A percentile compares a stretch with the other conserved stretches of the same genome.
These are phyloP conservation scores for Schizotus pectinicornis DNA, from an alignment of 2,888 invertebrate species.

Conservation along the genomic window DNA sequence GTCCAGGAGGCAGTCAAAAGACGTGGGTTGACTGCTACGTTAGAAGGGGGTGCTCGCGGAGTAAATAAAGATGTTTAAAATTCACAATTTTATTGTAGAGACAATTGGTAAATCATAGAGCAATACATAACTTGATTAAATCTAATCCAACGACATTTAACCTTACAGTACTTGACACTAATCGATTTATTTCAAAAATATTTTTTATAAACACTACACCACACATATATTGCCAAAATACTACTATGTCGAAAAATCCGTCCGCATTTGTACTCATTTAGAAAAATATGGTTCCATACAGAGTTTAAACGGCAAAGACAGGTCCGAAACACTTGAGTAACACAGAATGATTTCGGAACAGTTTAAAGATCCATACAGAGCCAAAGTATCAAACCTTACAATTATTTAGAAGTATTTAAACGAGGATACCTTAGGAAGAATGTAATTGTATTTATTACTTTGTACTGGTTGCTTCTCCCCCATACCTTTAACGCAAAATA, in stretches of 20 bases:
- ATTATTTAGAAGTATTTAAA: slow-evolving; percentile 19
- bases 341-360: slow-evolving; percentile 28
- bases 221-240: slow-evolving; percentile 46
- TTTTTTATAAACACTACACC: slow-evolving; percentile 40
- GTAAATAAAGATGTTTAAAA: slow-evolving; percentile 12
- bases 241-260: slow-evolving; percentile 34
- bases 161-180: slow-evolving; percentile 42
- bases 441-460: slow-evolving; percentile 23
- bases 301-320: slow-evolving; percentile 29
- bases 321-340: slow-evolving; percentile 27
- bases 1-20: no score
- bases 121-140: slow-evolving; percentile 40
- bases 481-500: slow-evolving; percentile 17
- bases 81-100: slow-evolving; percentile 37
- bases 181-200: slow-evolving; percentile 43
- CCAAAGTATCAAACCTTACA: slow-evolving; percentile 20
- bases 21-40: no score
- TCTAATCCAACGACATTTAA: slow-evolving; percentile 37
- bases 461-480: slow-evolving; percentile 19
- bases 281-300: slow-evolving; percentile 38
- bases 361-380: slow-evolving; percentile 21
- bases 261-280: slow-evolving; percentile 38
- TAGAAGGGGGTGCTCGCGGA: no score
- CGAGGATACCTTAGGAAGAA: slow-evolving; percentile 9
- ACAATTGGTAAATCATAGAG: slow-evolving; percentile 44